A percentile compares a stretch with the other conserved stretches of the same genome.
phyloP scores from a whole-genome alignment of 1,140 invertebrate species.

The Euschistus heros region DNA sequence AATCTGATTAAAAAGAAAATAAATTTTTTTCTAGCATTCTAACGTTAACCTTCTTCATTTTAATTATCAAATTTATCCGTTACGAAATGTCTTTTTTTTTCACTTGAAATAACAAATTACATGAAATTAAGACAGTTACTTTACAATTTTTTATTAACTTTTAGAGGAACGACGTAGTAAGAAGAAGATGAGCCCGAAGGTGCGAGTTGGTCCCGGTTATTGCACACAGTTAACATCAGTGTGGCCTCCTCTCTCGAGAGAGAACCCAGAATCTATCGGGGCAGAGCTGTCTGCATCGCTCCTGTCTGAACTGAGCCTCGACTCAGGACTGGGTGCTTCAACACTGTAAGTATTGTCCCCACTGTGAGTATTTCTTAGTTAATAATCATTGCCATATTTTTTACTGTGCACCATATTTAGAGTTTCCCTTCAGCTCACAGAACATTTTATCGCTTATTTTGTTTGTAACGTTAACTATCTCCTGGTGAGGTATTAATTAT shows the following conservation, averaged over 20 bases:
- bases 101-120: no score
- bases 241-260: constrained; percentile 26
- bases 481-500: no score
- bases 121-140: no score
- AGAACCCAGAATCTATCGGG: constrained; percentile 63
- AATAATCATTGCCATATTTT: no score
- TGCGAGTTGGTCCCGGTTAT: constrained; percentile 46
- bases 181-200: constrained; percentile 58
- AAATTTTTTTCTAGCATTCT: no score
- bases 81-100: no score
- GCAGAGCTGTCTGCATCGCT: constrained; percentile 81
- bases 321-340: constrained; percentile 56
- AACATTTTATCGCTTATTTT: no score
- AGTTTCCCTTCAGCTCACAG: no score
- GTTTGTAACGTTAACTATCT: no score
- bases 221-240: constrained; percentile 36
- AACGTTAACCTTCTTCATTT: no score
- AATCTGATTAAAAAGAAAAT: background rate
- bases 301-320: constrained; percentile 68
- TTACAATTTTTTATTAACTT: constrained; percentile 4
- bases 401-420: no score
- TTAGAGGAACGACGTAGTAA: constrained; percentile 22
- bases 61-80: no score
- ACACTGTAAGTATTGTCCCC: constrained; percentile 16
- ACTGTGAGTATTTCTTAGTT: background rate